Percentiles rank a stretch among this genome's conserved stretches.
Conservation (phyloP, 2,888 invertebrate genomes). For the Pseudococcus longispinus region DNA sequence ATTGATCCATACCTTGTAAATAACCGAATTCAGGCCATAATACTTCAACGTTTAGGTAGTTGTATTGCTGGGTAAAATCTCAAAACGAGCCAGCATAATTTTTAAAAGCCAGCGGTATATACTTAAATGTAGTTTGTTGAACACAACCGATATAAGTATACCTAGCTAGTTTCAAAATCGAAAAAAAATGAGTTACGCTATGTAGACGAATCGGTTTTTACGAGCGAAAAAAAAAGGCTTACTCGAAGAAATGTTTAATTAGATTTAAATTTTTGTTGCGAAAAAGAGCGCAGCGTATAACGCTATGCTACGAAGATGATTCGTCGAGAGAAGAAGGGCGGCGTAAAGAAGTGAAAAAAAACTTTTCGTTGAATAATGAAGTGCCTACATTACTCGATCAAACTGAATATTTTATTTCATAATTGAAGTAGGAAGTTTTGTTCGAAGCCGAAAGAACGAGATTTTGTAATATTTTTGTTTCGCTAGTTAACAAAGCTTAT, state of each 20-base stretch:
- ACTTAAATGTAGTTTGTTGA: too few relatives aligned
- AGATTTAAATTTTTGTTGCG: conserved; percentile 19
- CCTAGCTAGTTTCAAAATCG: not conserved
- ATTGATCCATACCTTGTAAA: too few relatives aligned
- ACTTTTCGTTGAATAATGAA: conserved; percentile 27
- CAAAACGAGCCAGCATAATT: not conserved
- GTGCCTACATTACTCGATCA: conserved; percentile 39
- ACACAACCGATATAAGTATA: not conserved
- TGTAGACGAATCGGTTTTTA: not conserved
- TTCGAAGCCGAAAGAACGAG: not conserved
- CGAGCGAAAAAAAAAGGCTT: not conserved
- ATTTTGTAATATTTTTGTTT: conserved; percentile 32
- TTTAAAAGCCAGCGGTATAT: not conserved
- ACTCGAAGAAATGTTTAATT: conserved; percentile 32
- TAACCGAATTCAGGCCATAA: too few relatives aligned
- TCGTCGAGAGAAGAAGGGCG: not conserved
- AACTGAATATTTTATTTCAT: conserved; percentile 45
- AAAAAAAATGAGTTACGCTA: not conserved
- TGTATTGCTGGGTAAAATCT: too few relatives aligned
- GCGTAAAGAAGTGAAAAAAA: not conserved
- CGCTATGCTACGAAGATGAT: not conserved
- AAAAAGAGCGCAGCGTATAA: not conserved
- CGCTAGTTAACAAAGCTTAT: conserved; percentile 39
- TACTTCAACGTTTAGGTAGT: too few relatives aligned
- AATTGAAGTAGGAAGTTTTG: conserved; percentile 34